These are phyloP conservation scores for Chirona hameri DNA, from an alignment of 2,888 invertebrate genomes.

Conservation along the genomic window DNA sequence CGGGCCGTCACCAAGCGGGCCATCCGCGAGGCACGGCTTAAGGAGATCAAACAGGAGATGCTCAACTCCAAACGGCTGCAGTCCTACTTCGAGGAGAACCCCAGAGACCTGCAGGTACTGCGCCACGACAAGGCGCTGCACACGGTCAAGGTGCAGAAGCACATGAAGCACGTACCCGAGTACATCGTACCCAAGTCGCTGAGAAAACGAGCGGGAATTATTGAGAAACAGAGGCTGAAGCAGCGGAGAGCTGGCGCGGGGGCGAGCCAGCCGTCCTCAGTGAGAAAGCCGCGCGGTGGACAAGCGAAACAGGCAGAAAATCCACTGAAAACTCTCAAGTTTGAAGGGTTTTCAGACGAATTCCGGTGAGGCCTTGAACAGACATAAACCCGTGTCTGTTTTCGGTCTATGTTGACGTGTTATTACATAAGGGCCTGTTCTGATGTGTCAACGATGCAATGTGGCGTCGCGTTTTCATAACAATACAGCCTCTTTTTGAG, in stretches of 20 bases:
- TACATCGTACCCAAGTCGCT: constrained; percentile 80
- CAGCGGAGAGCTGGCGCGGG: background rate
- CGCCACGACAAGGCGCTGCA: constrained; percentile 75
- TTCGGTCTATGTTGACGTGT: background rate
- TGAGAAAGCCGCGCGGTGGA: too few species aligned
- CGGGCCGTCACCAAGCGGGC: constrained; percentile 89
- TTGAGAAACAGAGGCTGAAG: background rate
- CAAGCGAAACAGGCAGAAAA: background rate
- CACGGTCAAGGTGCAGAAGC: constrained; percentile 75
- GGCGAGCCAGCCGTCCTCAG: background rate
- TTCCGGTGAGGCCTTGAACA: background rate
- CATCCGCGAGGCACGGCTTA: constrained; percentile 86
- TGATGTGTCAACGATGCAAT: too few species aligned
- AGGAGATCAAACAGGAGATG: constrained; percentile 92
- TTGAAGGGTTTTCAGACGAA: background rate
- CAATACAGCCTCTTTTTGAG: too few species aligned
- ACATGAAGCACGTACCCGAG: constrained; percentile 86
- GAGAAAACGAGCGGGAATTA: constrained; percentile 58
- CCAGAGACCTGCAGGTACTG: constrained; percentile 76
- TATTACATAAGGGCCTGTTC: background rate
- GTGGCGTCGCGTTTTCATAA: too few species aligned
- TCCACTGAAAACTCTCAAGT: constrained; percentile 7
- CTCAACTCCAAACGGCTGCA: constrained; percentile 82
- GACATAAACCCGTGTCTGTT: background rate
- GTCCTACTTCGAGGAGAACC: constrained; percentile 90